These are phyloP conservation scores for Luehdorfia chinensis DNA, from an alignment of 1,140 invertebrate genomes.

Conservation along the genomic window DNA sequence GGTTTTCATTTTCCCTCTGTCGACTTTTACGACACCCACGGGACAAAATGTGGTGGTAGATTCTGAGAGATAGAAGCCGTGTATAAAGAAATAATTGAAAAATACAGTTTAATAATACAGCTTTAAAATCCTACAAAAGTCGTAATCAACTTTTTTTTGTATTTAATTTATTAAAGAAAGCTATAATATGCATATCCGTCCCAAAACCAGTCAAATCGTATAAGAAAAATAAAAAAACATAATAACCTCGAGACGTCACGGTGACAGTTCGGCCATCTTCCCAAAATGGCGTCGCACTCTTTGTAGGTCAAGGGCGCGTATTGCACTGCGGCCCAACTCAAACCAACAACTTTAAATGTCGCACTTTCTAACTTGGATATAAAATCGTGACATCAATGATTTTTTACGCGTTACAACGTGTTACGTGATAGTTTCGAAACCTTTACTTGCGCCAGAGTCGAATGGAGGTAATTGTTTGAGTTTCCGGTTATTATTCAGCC, in stretches of 20 bases:
- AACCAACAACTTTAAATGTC: not conserved
- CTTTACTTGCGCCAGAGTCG: not conserved
- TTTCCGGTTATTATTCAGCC: too few relatives aligned
- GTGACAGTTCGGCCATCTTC: constrained; percentile 44
- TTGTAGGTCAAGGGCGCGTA: constrained; percentile 46
- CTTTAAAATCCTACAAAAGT: too few relatives aligned
- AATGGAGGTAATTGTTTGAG: too few relatives aligned
- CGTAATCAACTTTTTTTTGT: too few relatives aligned
- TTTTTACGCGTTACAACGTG: constrained; percentile 6
- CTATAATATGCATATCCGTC: too few relatives aligned
- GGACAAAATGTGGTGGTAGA: too few relatives aligned
- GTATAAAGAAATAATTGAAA: too few relatives aligned
- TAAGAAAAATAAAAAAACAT: constrained; percentile 31
- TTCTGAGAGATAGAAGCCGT: too few relatives aligned
- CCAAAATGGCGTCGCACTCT: constrained; percentile 53
- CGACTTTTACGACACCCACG: too few relatives aligned
- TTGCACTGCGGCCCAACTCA: constrained; percentile 27
- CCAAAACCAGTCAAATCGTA: constrained; percentile 13
- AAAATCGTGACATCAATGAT: constrained; percentile 10
- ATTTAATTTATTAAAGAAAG: too few relatives aligned
- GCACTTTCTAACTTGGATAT: constrained; percentile 5
- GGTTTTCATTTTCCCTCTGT: too few relatives aligned
- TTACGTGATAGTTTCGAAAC: constrained; percentile 6
- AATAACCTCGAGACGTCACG: constrained; percentile 44
- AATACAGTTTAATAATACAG: too few relatives aligned